Evolutionary conservation across 2,888 invertebrate species (phyloP), one percentile per base, ranked within the genome.

Genomic region (Drosophila dives): DNA sequence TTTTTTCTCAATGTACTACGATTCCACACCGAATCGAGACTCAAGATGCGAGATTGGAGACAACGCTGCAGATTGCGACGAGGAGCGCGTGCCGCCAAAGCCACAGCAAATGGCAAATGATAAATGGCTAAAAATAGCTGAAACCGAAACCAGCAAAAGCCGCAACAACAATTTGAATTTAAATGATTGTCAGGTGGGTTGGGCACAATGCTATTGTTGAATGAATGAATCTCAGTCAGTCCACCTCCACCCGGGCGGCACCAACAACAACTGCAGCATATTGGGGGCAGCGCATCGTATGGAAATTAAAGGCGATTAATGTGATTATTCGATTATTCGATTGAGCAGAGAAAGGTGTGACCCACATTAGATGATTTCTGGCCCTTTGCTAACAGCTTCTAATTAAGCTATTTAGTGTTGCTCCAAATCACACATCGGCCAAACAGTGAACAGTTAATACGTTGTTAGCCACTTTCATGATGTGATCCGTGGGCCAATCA

Each of bases 321-420:
- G 62, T 72, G 68, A 73, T 72, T 70, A 73, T 77, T 64, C 67
- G 77, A 77, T 74, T 79, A 5, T 71, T 72, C 67, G 69, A 75
- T 66, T 63, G 68, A 54, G 66, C 60, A 72, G 87, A 81, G 85
- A 85, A 85, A 86, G 86, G 86, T 75, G 69, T 80, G 88, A 88
- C 86, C 85, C 73, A 88, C 72, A 81, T 87, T 59, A 58, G 71
- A 60, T 67, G 69, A 60, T 75, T 73, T 58, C 63, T 68, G 69
- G 65, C 86, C 83, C 77, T 75, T 75, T 75, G 69, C 83, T 79
- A 72, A 77, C 72, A 67, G 62, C 83, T 76, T 81, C 83, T 88
- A 88, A 86, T 88, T 88, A 86, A 86, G 88, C 77, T 88, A 86
- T 86, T 86, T 86, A 86, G 85, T 81, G 86, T 86, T 86, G 85